Base-by-base conservation (phyloP, 1,140 invertebrate genomes). In the Potamilus streckersoni region DNA sequence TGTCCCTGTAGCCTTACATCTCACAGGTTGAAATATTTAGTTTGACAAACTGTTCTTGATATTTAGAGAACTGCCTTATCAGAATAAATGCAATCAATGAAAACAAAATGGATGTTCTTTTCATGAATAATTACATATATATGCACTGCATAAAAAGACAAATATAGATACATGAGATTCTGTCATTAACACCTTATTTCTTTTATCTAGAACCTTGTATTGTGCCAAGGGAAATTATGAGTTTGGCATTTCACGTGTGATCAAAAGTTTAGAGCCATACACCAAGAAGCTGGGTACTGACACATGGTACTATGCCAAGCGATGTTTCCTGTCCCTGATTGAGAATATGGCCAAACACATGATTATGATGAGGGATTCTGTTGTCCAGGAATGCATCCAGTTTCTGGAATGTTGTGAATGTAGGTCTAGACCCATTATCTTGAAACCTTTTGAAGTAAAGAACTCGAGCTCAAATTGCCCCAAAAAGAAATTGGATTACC, bases 221-320 rank as follows among this genome's bases (percentile, higher is more conserved):
- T 99, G 98, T 89, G 95, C 97, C 0, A 99, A 99, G 91, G 97
- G 97, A 1, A 99, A 99, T 91, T 99, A 98, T 85, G 98, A 99
- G 89, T 99, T 99, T 91, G 98, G 98, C 12, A 97, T 99, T 82
- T 98, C 97, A 0, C 92, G 98, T 81, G 96, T 99, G 0, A 97
- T 99, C 86, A 97, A 98, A 90, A 98, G 96, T 74, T 90, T 99
- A 38, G 97, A 99, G 87, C 97, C 97, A 0, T 98, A 96, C 84
- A 95, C 96, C 84, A 97, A 97, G 88, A 98, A 98, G 89, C 91
- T 99, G 1, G 96, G 97, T 2, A 96, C 96, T 12, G 97, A 98
- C 85, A 99, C 97, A 1, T 99, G 97, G 97, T 98, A 96, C 90
- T 98, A 99, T 88, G 95, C 96, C 1, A 99, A 99, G 89, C 90